Evolutionary conservation across 2,113 vertebrate species (phyloP), one percentile per base, ranked within the genome.

Genomic region (Taxidea taxus): DNA sequence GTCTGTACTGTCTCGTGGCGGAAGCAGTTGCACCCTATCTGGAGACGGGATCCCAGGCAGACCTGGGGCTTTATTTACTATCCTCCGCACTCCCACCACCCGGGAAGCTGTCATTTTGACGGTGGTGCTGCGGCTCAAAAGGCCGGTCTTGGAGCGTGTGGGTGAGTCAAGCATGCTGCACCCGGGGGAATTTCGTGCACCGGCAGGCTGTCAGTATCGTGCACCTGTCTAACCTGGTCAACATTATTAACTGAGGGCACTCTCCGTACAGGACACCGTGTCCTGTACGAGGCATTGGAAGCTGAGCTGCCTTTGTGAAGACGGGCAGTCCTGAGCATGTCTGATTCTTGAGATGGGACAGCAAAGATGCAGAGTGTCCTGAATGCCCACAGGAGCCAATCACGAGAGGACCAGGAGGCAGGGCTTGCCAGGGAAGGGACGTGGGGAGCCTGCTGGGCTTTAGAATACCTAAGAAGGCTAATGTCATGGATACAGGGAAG

Each of bases 181-280:
- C 64, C 29, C 0, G 0, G 13, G 70, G n/a, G 6, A 49, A 12
- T 11, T 20, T 34, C 51, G 27, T 7, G 6, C 1, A 14, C 6
- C 25, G 2, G 31, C 0, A 0, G 6, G 1, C 18, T 11, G 9
- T 21, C 13, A 0, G 27, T 13, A 21, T 15, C 29, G 10, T 4
- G 4, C 4, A 4, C 13, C n/a, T 4, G 1, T 18, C 85, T 29
- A 7, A 13, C 25, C 23, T 2, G 23, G 6, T 25, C 47, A 10
- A 2, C 0, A 0, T 13, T 11, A 12, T 1, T 8, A 12, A 49
- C 0, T 4, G 47, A 72, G 64, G 2, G 0, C 1, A 0, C 9
- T 56, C 56, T 83, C 5, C 6, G 1, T 9, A 6, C 6, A 14
- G 29, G 54, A 27, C 6, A 4, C 12, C 4, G 1, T 15, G 13